Conservation (phyloP, 2,888 invertebrate species). For the Coleophora flavipennella region DNA sequence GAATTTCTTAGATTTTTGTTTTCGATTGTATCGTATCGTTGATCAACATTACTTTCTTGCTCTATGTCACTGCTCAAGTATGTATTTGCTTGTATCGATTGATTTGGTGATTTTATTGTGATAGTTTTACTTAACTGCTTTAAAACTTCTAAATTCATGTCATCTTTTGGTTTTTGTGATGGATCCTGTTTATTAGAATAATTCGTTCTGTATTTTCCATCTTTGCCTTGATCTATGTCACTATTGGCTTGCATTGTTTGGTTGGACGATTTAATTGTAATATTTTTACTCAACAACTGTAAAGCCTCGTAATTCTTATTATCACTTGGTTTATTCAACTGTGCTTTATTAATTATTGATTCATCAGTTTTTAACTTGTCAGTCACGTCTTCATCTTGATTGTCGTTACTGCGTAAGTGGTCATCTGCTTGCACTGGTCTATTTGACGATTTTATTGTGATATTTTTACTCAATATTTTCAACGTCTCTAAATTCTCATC, state of each 20-base stretch:
- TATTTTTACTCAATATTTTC: too few relatives aligned
- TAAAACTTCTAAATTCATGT: slow-evolving; percentile 22
- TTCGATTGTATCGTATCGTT: slow-evolving; percentile 11
- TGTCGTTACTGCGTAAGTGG: too few relatives aligned
- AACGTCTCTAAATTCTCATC: too few relatives aligned
- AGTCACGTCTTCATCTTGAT: too few relatives aligned
- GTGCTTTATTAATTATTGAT: too few relatives aligned
- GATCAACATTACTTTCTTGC: slow-evolving; percentile 17
- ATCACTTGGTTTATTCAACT: too few relatives aligned
- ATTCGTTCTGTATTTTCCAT: background rate
- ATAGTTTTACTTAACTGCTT: slow-evolving; percentile 35
- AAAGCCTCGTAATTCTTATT: slow-evolving; percentile 5
- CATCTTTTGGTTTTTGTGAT: slow-evolving; percentile 7
- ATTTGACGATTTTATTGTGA: too few relatives aligned
- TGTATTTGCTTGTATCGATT: slow-evolving; percentile 12
- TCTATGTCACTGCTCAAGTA: slow-evolving; percentile 14
- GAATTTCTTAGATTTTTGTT: slow-evolving; percentile 7
- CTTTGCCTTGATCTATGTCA: background rate
- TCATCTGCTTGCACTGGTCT: too few relatives aligned
- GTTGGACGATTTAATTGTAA: slow-evolving; percentile 7
- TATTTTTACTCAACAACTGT: slow-evolving; percentile 9
- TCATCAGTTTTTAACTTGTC: too few relatives aligned
- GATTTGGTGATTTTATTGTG: slow-evolving; percentile 29
- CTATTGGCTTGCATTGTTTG: background rate
- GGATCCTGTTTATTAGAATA: background rate